Conservation (phyloP, 2,797 vertebrate species). For the Sebastes alutus region DNA sequence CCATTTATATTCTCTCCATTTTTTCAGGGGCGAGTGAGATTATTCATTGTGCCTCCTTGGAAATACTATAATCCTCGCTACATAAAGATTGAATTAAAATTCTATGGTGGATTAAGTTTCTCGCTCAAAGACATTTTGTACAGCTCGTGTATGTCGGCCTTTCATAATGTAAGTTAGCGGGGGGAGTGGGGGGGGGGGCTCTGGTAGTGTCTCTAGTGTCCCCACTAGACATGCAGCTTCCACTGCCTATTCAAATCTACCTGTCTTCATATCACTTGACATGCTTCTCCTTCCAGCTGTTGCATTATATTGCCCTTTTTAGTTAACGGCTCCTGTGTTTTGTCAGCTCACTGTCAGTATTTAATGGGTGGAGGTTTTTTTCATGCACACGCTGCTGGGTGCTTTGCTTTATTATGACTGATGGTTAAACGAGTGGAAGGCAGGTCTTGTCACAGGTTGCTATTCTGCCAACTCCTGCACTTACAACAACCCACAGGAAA, state of each 20-base stretch:
- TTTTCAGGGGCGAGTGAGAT: slow-evolving; percentile 9
- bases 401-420: background rate
- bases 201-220: background rate
- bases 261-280: slow-evolving; percentile 13
- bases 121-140: slow-evolving; percentile 24
- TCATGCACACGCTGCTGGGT: background rate
- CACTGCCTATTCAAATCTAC: slow-evolving; percentile 27
- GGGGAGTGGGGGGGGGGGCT: background rate
- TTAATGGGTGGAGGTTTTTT: background rate
- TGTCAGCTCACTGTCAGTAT: background rate
- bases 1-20: slow-evolving; percentile 23
- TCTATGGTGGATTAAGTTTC: slow-evolving; percentile 43
- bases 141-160: slow-evolving; percentile 10
- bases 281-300: background rate
- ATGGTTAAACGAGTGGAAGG: background rate
- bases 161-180: slow-evolving; percentile 39
- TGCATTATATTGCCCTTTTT: slow-evolving; percentile 12
- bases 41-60: slow-evolving; percentile 22
- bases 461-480: background rate
- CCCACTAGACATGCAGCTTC: background rate
- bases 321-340: slow-evolving; percentile 15
- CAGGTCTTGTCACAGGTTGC: background rate
- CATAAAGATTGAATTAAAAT: slow-evolving; percentile 54
- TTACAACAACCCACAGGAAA: slow-evolving; percentile 3
- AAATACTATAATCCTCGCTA: slow-evolving; percentile 43